Base-by-base conservation (phyloP, 2,888 invertebrate species). In the Lasioglossum vierecki region DNA sequence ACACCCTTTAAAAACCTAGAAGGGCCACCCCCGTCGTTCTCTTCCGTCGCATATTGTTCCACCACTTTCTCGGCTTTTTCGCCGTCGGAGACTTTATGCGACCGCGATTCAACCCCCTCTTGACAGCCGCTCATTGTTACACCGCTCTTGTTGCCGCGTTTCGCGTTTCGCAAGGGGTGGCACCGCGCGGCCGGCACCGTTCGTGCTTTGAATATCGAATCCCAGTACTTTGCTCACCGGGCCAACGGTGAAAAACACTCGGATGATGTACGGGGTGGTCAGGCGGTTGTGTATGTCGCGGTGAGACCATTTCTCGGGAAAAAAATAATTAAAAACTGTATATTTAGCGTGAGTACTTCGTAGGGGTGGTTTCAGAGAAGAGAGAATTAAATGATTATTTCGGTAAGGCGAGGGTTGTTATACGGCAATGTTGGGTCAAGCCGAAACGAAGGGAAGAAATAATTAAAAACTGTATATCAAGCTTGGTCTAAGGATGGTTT, bases 151-250 rank as follows among this genome's bases (percentile, higher is more conserved):
- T n/a, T 60, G 72, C 46, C 75, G 66, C 79, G 44, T 73, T 84
- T 35, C 63, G 15, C 49, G 49, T 22, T 22, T 53, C 18, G 41
- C 39, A 39, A 22, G 49, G 18, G 44, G 53, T 35, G 71, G 39
- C n/a, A 13, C 35, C 18, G 39, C 68, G 76, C 46, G 75, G 53
- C 15, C 75, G 22, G 22, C 53, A 8, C 63, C 18, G 15, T 15
- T 41, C 86, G 85, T 82, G 86, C 79, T 70, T 79, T 60, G 85
- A 86, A 86, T 86, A 86, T 74, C 86, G 80, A 57, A 75, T 77
- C 68, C 46, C 68, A 15, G 57, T 13, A 30, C 39, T 68, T 39
- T 53, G 76, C 15, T 49, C 63, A 26, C 60, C 13, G 26, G 60
- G 13, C 60, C 26, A 60, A n/a, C 60, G 13, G 26, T 26, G 60